These are phyloP conservation scores for Motacilla alba DNA, from an alignment of 2,113 vertebrate genomes.

Conservation along the genomic window DNA sequence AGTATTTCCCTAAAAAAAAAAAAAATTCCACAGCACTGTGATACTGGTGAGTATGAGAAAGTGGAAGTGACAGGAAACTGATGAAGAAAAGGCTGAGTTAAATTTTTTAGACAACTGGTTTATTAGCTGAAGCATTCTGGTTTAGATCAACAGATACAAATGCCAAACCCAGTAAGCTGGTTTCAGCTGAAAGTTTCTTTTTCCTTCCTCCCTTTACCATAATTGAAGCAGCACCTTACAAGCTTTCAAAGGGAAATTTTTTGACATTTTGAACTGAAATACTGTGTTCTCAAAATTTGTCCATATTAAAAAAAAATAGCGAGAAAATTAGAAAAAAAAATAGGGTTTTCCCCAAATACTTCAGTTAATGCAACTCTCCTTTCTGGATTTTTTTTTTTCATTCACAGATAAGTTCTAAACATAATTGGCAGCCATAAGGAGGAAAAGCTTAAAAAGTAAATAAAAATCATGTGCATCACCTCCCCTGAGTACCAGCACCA, in stretches of 20 bases:
- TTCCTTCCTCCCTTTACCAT: not conserved
- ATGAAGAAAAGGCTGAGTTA: constrained; percentile 2
- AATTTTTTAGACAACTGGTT: constrained; percentile 3
- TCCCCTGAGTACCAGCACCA: not conserved
- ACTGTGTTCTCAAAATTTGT: not conserved
- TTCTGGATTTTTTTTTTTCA: not conserved
- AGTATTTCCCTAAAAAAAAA: not conserved
- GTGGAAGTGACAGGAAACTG: constrained; percentile 15
- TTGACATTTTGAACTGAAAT: not conserved
- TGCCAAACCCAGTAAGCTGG: not conserved
- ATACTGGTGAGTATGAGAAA: constrained; percentile 6
- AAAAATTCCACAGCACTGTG: accelerated
- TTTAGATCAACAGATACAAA: constrained; percentile 13
- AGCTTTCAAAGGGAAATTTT: not conserved
- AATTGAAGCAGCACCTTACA: not conserved
- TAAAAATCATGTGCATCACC: not conserved
- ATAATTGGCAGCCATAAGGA: not conserved
- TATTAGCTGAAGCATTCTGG: constrained; percentile 7
- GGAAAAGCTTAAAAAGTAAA: not conserved
- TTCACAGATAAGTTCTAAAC: not conserved
- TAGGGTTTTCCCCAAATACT: accelerated
- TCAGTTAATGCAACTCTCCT: not conserved
- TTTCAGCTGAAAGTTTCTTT: not conserved
- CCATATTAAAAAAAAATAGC: not conserved
- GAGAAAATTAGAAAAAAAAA: not conserved